phyloP scores from a whole-genome alignment of 1,140 invertebrate genomes.

The Ceratitis capitata region DNA sequence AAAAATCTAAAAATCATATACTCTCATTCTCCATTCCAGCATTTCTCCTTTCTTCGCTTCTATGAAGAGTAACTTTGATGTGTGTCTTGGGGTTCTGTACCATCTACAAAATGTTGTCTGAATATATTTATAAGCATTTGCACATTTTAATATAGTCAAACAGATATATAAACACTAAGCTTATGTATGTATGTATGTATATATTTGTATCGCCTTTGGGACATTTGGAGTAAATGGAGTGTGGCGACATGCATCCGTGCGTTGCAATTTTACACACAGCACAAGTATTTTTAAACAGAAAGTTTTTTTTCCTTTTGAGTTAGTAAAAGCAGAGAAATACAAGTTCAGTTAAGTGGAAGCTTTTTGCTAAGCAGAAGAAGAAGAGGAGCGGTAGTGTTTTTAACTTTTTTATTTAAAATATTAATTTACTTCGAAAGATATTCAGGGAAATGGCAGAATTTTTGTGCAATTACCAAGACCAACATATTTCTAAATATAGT shows the following conservation, averaged over 20 bases:
- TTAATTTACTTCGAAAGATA: neutral
- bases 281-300: neutral
- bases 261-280: slow-evolving; percentile 21
- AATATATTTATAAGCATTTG: neutral
- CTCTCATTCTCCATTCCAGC: neutral
- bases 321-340: neutral
- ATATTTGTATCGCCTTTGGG: slow-evolving; percentile 11
- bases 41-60: neutral
- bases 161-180: too few species aligned
- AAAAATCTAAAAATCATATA: neutral
- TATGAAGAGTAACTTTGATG: neutral
- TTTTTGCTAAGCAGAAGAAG: too few species aligned
- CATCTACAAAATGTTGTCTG: neutral
- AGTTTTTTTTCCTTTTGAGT: too few species aligned
- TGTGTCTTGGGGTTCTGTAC: neutral
- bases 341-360: slow-evolving; percentile 12
- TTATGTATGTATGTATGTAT: neutral
- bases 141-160: too few species aligned
- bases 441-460: neutral
- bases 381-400: slow-evolving; percentile 17
- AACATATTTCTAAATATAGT: neutral
- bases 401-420: neutral
- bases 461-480: neutral
- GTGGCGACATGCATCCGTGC: slow-evolving; percentile 25
- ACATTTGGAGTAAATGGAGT: slow-evolving; percentile 28